These are phyloP conservation scores for Triops longicaudatus DNA, from an alignment of 1,140 invertebrate species.

Conservation along the genomic window DNA sequence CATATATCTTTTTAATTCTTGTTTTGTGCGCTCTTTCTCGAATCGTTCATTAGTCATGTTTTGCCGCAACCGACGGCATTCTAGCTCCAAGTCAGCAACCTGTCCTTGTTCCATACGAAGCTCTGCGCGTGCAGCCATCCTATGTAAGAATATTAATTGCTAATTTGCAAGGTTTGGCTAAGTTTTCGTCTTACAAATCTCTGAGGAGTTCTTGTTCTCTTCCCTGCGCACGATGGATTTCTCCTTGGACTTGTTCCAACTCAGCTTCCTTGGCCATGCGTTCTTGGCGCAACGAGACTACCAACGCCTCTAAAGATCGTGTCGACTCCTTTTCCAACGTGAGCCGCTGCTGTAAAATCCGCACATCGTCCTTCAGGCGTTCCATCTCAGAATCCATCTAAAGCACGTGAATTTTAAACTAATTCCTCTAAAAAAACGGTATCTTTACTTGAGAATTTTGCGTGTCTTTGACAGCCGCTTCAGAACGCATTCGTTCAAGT, in stretches of 20 bases:
- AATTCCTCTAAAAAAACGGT: neutral
- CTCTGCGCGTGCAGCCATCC: neutral
- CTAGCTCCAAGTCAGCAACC: neutral
- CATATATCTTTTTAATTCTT: neutral
- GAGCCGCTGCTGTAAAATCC: conserved; percentile 23
- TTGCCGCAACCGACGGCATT: neutral
- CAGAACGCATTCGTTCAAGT: conserved; percentile 20
- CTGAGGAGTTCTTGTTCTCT: neutral
- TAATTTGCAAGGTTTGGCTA: neutral
- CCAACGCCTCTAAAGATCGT: conserved; percentile 22
- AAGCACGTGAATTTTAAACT: neutral
- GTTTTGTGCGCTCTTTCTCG: neutral
- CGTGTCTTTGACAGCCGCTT: conserved; percentile 23
- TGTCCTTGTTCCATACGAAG: neutral
- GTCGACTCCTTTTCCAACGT: conserved; percentile 20
- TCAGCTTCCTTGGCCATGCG: conserved; percentile 15
- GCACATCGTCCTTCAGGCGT: conserved; percentile 20
- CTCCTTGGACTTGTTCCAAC: neutral
- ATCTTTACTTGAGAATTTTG: conserved; percentile 16
- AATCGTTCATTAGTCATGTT: neutral
- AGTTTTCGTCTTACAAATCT: neutral
- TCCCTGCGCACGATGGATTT: neutral
- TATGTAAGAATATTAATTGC: neutral
- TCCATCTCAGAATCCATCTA: conserved; percentile 24
- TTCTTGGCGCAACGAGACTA: conserved; percentile 23